These are phyloP conservation scores for Pelecanoides urinatrix DNA, from an alignment of 2,113 vertebrate genomes.

Conservation along the genomic window DNA sequence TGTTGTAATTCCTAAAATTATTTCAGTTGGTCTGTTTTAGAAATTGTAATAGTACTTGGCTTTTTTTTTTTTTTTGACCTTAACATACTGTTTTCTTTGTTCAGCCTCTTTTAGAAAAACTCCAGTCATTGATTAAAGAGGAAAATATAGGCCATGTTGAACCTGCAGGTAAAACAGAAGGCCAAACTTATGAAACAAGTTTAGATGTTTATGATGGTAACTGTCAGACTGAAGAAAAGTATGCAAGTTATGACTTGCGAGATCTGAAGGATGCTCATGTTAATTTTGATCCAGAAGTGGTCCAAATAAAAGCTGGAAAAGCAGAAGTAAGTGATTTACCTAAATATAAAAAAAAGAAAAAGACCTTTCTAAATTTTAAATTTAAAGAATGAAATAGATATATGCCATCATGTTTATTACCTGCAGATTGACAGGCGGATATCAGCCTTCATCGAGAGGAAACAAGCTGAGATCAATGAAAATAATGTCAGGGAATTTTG, in stretches of 20 bases:
- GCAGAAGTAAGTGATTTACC: constrained; percentile 85
- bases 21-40: not conserved
- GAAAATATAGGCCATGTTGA: constrained; percentile 44
- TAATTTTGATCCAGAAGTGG: constrained; percentile 83
- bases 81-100: constrained; percentile 29
- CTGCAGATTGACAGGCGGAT: constrained; percentile 97
- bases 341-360: not conserved
- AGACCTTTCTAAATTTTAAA: constrained; percentile 41
- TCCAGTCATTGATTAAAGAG: constrained; percentile 78
- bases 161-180: constrained; percentile 67
- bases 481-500: constrained; percentile 99
- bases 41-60: not conserved
- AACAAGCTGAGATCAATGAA: constrained; percentile 99
- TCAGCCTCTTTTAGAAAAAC: constrained; percentile 85
- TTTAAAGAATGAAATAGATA: constrained; percentile 66
- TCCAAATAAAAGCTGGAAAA: constrained; percentile 96
- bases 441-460: constrained; percentile 99
- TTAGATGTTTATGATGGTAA: constrained; percentile 38
- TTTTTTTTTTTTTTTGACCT: not conserved
- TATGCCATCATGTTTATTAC: constrained; percentile 62
- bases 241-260: constrained; percentile 55
- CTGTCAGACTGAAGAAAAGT: constrained; percentile 68
- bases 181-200: constrained; percentile 38
- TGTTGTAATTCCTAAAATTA: constrained; percentile 7
- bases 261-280: constrained; percentile 67